Evolutionary conservation across 2,113 vertebrate species (phyloP), one percentile per base, ranked within the genome.

Genomic region (Cyprinodon variegatus): DNA sequence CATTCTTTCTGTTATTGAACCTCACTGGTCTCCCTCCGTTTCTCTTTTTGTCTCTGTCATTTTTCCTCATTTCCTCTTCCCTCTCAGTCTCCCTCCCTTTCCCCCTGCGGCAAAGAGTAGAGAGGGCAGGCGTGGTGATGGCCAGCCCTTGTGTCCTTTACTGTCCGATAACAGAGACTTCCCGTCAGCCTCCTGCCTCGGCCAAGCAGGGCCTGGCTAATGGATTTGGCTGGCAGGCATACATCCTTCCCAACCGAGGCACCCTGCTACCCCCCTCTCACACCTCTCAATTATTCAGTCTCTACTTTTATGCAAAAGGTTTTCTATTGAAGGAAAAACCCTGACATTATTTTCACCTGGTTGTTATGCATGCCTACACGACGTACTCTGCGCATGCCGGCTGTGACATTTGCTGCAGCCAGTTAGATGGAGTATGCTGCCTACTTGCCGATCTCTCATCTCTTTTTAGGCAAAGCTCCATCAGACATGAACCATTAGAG

Each of bases 181-280:
- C 89, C 86, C 90, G 88, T 93, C 91, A 89, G 86, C 89, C 71
- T 81, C 87, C 86, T 84, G 83, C 86, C 80, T 84, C 83, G 62
- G 84, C 86, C 83, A 83, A 89, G 91, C 88, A 85, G 79, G 89
- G 85, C 84, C 88, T 83, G 85, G 87, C 92, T 94, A 94, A 95
- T 94, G 94, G 93, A 93, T 94, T 93, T 94, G 88, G 94, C 94
- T 95, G 91, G 92, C 91, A 94, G 94, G 93, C 93, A 94, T 92
- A 93, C 83, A 89, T 91, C 90, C 85, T 90, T 91, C 89, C 91
- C 90, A 86, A 86, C 86, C 87, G 86, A 84, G 80, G 84, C 86
- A 84, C 86, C 89, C 90, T 90, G 88, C 89, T 85, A 88, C 93
- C 85, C 90, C 72, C 92, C 85, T 89, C 76, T 82, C 87, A 92